phyloP scores from a whole-genome alignment of 2,113 vertebrate genomes.

The Dicaeum eximium region DNA sequence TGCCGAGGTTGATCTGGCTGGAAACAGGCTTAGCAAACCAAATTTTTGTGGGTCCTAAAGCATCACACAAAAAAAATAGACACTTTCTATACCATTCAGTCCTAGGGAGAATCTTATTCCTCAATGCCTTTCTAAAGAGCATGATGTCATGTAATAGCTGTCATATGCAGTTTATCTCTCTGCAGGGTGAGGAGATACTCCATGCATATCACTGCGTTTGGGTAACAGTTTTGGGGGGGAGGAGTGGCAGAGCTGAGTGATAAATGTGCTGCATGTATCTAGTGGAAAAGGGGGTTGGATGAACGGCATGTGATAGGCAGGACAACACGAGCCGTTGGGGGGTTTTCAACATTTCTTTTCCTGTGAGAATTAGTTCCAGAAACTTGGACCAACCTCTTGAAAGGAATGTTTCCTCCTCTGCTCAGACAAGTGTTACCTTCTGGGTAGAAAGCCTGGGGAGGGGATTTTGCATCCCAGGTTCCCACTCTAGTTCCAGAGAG shows the following conservation, averaged over 20 bases:
- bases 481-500: neutral
- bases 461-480: slow-evolving; percentile 26
- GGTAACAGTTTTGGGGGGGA: neutral
- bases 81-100: neutral
- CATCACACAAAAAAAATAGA: neutral
- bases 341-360: neutral
- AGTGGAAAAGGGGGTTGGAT: neutral
- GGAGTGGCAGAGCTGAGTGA: neutral
- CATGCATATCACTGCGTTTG: neutral
- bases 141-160: neutral
- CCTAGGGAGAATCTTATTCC: neutral
- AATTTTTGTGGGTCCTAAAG: neutral
- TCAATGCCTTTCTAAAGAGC: neutral
- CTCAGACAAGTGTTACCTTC: slow-evolving; percentile 18
- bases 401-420: slow-evolving; percentile 25
- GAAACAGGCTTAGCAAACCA: neutral
- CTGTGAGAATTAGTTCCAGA: slow-evolving; percentile 56
- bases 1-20: neutral
- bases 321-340: neutral
- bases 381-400: slow-evolving; percentile 2
- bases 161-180: neutral
- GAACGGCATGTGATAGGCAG: neutral
- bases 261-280: neutral
- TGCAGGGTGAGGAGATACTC: neutral
- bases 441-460: slow-evolving; percentile 11